Conservation (phyloP, 2,888 invertebrate species). For the Hyppa rectilinea region DNA sequence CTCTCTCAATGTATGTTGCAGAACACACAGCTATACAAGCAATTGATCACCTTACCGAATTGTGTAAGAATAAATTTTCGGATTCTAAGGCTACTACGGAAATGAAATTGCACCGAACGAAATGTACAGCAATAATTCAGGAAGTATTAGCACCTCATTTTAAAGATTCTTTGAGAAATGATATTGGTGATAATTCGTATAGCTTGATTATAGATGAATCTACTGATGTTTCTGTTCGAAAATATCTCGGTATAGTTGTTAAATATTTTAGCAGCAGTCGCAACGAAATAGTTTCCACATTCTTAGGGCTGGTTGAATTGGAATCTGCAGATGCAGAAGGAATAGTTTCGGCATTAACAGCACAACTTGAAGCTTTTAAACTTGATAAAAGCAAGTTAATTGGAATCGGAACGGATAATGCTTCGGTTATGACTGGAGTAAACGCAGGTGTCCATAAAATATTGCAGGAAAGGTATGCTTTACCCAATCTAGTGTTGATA, state of each 20-base stretch:
- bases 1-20: conserved; percentile 49
- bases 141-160: conserved; percentile 52
- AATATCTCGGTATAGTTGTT: conserved; percentile 44
- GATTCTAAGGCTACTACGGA: conserved; percentile 44
- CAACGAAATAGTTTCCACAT: conserved; percentile 45
- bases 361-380: conserved; percentile 39
- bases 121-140: conserved; percentile 50
- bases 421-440: conserved; percentile 50
- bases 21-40: conserved; percentile 50
- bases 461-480: conserved; percentile 44
- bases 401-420: conserved; percentile 59
- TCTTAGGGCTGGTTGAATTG: conserved; percentile 46
- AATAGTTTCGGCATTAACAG: conserved; percentile 46
- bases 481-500: conserved; percentile 48
- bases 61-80: conserved; percentile 48
- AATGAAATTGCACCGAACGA: conserved; percentile 58
- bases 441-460: conserved; percentile 51
- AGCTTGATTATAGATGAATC: conserved; percentile 52
- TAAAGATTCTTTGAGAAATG: conserved; percentile 41
- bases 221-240: conserved; percentile 49
- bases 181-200: conserved; percentile 47
- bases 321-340: conserved; percentile 50
- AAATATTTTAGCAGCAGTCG: conserved; percentile 46
- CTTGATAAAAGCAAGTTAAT: conserved; percentile 45
- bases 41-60: conserved; percentile 51